phyloP scores from a whole-genome alignment of 2,113 vertebrate genomes.

The Felis chaus region DNA sequence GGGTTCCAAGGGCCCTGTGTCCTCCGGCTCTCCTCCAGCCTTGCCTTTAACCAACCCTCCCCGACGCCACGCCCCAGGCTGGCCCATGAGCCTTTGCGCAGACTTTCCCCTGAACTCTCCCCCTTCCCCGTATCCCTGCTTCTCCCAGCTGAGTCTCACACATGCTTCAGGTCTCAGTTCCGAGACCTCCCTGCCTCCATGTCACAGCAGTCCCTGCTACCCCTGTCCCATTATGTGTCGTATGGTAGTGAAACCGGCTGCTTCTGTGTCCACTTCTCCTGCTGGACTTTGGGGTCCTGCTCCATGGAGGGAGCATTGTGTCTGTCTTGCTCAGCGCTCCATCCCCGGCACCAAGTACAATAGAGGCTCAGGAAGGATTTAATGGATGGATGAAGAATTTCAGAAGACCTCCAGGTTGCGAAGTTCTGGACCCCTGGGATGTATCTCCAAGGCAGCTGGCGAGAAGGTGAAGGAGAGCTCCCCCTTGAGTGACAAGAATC shows the following conservation, averaged over 20 bases:
- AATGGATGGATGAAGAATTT: not conserved
- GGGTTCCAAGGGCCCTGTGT: not conserved
- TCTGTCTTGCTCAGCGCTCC: not conserved
- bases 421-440: not conserved
- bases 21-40: not conserved
- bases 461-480: not conserved
- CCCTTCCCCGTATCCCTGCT: not conserved
- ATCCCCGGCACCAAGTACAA: not conserved
- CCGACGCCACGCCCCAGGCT: not conserved
- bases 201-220: rapidly evolving
- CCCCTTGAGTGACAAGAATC: not conserved
- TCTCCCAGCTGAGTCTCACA: not conserved
- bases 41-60: not conserved
- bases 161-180: not conserved
- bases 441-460: not conserved
- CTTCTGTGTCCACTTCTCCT: too few species aligned
- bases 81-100: not conserved
- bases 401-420: not conserved
- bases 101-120: not conserved
- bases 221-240: not conserved
- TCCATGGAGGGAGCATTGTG: not conserved
- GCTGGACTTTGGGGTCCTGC: not conserved
- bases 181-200: not conserved
- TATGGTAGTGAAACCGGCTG: not conserved
- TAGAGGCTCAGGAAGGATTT: not conserved